Evolutionary conservation across 2,797 vertebrate species (phyloP), one percentile per base, ranked within the genome.

Genomic region (Phoxinus dragarum): DNA sequence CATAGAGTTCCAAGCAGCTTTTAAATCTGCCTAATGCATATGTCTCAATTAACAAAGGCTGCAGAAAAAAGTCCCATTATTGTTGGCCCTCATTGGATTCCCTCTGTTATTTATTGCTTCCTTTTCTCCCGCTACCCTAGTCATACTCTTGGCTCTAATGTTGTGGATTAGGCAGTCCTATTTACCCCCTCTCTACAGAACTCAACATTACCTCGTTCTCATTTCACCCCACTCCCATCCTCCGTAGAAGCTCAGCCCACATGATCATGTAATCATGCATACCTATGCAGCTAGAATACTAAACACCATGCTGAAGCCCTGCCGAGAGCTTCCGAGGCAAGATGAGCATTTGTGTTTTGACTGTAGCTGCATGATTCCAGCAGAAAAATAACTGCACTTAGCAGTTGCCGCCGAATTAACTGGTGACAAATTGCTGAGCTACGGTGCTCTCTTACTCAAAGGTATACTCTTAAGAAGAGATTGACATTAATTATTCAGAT

Each of bases 141-240:
- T 94, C 90, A 88, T 93, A 90, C 90, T 92, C 92, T 92, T 89
- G 93, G 93, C 91, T 92, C 87, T 93, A 92, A 91, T 92, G 91
- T 91, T 92, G 84, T 88, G 94, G 93, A 95, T 95, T 94, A 95
- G 91, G 92, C 90, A 94, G 93, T 90, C 93, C 93, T 94, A 93
- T 93, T 94, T 87, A 88, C 90, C 86, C 89, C 88, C 82, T 91
- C 86, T 59, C 44, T 5, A 73, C 40, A 78, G 56, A 81, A 81
- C 86, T 89, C 88, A 78, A 88, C 89, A 83, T 47, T 68, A 69
- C 5, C 84, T 89, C 85, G 49, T 64, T 27, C 80, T 89, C n/a
- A 71, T 84, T 85, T 88, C 90, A 89, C 84, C 88, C 84, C 83
- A 89, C 66, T 87, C 91, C 87, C 69, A 69, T 89, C 87, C 90